These are phyloP conservation scores for Micoletzkya japonica DNA, from an alignment of 2,888 invertebrate species.

Conservation along the genomic window DNA sequence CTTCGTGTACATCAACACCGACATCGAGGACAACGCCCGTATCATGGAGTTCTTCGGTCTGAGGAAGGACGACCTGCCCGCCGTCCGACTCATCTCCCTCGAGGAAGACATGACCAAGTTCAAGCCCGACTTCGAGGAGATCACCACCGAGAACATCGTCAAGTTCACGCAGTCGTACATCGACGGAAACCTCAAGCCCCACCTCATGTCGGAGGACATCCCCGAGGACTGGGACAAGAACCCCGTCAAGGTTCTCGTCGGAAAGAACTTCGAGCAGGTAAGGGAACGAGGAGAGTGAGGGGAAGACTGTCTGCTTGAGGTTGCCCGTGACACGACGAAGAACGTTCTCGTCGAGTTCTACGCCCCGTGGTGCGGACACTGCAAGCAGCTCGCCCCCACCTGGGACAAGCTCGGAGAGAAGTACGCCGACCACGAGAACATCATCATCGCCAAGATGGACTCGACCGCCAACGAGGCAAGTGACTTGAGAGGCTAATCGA, in stretches of 20 bases:
- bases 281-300: background rate
- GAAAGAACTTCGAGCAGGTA: slow-evolving; percentile 81
- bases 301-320: slow-evolving; percentile 63
- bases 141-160: slow-evolving; percentile 74
- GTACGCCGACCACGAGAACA: slow-evolving; percentile 77
- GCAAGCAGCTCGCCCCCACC: slow-evolving; percentile 94
- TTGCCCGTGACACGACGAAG: slow-evolving; percentile 84
- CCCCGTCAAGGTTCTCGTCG: slow-evolving; percentile 86
- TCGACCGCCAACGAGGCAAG: slow-evolving; percentile 96
- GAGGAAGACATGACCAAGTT: slow-evolving; percentile 97
- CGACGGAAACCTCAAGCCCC: slow-evolving; percentile 90
- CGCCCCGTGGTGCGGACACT: slow-evolving; percentile 77
- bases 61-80: slow-evolving; percentile 78
- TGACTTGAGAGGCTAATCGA: slow-evolving; percentile 67
- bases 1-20: slow-evolving; percentile 91
- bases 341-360: slow-evolving; percentile 95
- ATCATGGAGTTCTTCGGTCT: slow-evolving; percentile 99
- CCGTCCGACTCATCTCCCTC: slow-evolving; percentile 78
- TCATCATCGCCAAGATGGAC: slow-evolving; percentile 97
- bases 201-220: slow-evolving; percentile 87
- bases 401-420: slow-evolving; percentile 93
- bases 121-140: slow-evolving; percentile 77
- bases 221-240: slow-evolving; percentile 96
- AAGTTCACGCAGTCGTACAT: slow-evolving; percentile 86
- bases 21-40: slow-evolving; percentile 90